Conservation (phyloP, 2,888 invertebrate species). For the Phlogophora meticulosa region DNA sequence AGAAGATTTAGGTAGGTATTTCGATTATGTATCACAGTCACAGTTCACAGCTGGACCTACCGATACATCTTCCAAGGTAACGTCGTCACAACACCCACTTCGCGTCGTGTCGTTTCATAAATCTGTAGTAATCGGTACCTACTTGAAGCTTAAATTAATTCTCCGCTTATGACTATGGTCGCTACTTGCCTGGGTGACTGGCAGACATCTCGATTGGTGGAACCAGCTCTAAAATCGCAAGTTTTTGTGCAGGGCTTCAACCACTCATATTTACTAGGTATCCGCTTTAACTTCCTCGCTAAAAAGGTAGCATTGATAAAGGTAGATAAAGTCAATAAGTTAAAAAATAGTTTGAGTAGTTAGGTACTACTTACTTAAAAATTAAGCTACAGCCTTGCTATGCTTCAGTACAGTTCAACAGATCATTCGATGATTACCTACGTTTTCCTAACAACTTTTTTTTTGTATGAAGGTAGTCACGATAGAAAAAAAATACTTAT, state of each 20-base stretch:
- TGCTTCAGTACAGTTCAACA: too few species aligned
- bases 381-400: too few species aligned
- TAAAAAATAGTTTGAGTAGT: not conserved
- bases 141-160: not conserved
- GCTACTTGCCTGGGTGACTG: slow-evolving; percentile 66
- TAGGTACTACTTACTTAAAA: too few species aligned
- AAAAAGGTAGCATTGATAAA: slow-evolving; percentile 62
- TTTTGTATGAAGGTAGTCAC: too few species aligned
- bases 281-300: slow-evolving; percentile 71
- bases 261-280: slow-evolving; percentile 76
- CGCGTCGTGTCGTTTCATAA: too few species aligned
- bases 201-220: slow-evolving; percentile 79
- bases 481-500: too few species aligned
- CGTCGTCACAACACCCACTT: not conserved
- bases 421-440: too few species aligned
- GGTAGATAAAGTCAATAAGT: not conserved
- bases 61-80: not conserved
- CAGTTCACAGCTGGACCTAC: too few species aligned
- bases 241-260: slow-evolving; percentile 80
- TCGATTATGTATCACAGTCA: too few species aligned
- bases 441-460: too few species aligned
- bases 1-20: too few species aligned
- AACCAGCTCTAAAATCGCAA: slow-evolving; percentile 87
- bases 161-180: slow-evolving; percentile 49
- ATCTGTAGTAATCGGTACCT: too few species aligned